These are phyloP conservation scores for Paedocypris micromegethes DNA, from an alignment of 2,797 vertebrate genomes.

Conservation along the genomic window DNA sequence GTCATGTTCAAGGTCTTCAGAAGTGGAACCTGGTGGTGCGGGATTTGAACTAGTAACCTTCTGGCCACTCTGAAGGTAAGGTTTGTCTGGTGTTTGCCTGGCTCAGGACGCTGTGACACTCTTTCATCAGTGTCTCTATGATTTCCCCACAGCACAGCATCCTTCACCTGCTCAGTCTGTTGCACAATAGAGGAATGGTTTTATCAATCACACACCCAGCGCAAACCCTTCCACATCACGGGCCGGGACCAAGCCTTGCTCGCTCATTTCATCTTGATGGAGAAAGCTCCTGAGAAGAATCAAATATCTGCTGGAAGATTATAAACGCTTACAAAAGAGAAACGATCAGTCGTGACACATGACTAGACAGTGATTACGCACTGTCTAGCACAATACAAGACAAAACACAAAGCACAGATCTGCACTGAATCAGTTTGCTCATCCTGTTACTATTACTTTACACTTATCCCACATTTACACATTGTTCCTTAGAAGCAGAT, in stretches of 20 bases:
- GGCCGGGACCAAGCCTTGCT: constrained; percentile 62
- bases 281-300: constrained; percentile 58
- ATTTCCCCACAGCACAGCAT: too few relatives aligned
- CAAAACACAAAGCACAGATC: constrained; percentile 46
- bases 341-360: constrained; percentile 36
- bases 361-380: constrained; percentile 57
- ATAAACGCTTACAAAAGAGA: constrained; percentile 33
- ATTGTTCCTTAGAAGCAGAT: too few relatives aligned
- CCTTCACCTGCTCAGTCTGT: too few relatives aligned
- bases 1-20: too few relatives aligned
- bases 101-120: too few relatives aligned
- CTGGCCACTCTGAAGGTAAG: too few relatives aligned
- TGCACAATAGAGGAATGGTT: not conserved
- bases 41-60: too few relatives aligned
- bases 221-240: constrained; percentile 31
- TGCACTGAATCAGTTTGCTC: constrained; percentile 42
- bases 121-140: too few relatives aligned
- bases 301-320: constrained; percentile 36
- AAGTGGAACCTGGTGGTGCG: too few relatives aligned
- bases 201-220: constrained; percentile 11
- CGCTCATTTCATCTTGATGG: constrained; percentile 73
- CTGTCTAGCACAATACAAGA: too few relatives aligned
- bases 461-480: too few relatives aligned
- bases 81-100: too few relatives aligned
- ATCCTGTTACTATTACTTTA: not conserved